phyloP scores from a whole-genome alignment of 2,888 invertebrate genomes.

The Meloe dianella region DNA sequence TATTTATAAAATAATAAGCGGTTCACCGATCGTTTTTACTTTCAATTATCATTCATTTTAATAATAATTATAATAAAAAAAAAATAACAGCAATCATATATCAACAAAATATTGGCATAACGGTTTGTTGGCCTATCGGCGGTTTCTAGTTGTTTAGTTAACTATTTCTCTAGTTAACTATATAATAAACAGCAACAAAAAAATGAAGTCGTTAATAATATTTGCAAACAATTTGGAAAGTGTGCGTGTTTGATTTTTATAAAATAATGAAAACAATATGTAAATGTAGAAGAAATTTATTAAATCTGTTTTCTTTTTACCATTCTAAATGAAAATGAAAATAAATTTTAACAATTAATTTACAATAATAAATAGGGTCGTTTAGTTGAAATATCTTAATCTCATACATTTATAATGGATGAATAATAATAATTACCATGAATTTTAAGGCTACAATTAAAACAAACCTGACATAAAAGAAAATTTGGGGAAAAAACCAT shows the following conservation, averaged over 20 bases:
- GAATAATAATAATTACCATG: background rate
- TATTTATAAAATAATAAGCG: background rate
- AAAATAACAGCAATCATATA: too few relatives aligned
- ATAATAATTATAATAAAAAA: background rate
- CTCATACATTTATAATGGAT: background rate
- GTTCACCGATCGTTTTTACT: background rate
- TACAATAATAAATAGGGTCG: background rate
- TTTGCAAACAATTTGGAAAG: background rate
- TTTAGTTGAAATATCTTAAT: slow-evolving; percentile 6
- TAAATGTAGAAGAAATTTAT: too few relatives aligned
- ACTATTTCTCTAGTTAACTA: background rate
- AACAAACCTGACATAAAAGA: background rate
- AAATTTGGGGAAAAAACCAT: background rate
- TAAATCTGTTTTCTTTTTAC: too few relatives aligned
- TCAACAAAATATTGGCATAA: background rate
- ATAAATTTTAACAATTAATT: background rate
- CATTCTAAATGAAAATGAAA: too few relatives aligned
- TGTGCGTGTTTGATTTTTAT: too few relatives aligned
- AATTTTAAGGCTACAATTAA: background rate
- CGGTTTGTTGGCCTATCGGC: background rate
- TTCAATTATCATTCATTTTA: background rate
- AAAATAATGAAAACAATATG: too few relatives aligned
- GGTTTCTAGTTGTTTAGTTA: background rate
- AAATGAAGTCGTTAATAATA: background rate
- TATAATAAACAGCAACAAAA: background rate